Conservation (phyloP, 2,113 vertebrate genomes). For the Fulica atra region DNA sequence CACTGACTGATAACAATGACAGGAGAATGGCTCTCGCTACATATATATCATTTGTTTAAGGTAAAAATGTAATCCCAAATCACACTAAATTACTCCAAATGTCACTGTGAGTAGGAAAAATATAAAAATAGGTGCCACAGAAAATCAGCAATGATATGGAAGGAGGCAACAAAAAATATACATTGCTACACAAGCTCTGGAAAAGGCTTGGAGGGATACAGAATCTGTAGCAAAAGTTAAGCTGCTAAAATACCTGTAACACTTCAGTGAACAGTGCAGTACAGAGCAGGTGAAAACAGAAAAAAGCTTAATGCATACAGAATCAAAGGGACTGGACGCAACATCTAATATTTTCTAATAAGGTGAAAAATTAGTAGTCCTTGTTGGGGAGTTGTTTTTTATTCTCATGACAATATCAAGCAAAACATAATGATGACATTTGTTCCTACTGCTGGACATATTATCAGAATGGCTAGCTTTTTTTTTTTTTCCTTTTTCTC, state of each 20-base stretch:
- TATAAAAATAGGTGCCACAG: background rate
- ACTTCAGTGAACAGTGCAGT: background rate
- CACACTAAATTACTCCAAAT: background rate
- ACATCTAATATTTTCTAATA: background rate
- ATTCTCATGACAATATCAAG: constrained; percentile 13
- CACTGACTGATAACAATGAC: background rate
- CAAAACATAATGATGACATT: background rate
- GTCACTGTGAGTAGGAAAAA: background rate
- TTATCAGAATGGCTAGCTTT: background rate
- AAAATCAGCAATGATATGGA: background rate
- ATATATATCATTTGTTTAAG: background rate
- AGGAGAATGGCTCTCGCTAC: background rate
- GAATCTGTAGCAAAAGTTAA: background rate
- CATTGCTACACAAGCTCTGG: background rate
- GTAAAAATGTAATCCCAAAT: background rate
- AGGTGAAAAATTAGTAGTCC: constrained; percentile 14
- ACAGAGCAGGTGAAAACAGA: background rate
- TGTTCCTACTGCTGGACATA: background rate
- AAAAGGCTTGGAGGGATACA: background rate
- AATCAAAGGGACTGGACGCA: background rate
- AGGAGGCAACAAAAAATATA: background rate
- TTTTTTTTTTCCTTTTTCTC: background rate
- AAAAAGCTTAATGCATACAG: background rate
- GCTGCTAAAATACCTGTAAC: constrained; percentile 5
- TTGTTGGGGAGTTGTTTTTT: background rate